Percentiles rank a stretch among this genome's conserved stretches.
Evolutionary conservation across 2,113 vertebrate genomes (phyloP).

Genomic region (Dendropsophus ebraccatus): DNA sequence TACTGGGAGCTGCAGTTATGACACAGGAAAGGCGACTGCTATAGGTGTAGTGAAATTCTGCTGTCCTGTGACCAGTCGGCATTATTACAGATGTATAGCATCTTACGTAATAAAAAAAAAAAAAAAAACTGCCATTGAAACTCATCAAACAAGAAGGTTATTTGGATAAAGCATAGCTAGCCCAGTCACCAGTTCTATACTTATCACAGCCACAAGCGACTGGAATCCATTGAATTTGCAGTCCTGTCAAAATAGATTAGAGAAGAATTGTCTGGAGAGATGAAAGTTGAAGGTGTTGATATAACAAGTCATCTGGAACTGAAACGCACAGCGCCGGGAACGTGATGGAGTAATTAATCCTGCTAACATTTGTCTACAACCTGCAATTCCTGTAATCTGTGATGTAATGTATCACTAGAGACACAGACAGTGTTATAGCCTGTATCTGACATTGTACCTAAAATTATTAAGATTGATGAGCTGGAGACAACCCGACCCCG

Average conservation of each 20-base stretch:
- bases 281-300: conserved; percentile 18
- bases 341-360: conserved; percentile 6
- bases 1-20: too few species aligned
- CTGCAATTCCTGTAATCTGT: background rate
- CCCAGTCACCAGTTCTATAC: background rate
- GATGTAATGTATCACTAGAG: background rate
- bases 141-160: background rate
- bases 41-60: too few species aligned
- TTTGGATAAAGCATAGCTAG: background rate
- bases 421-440: background rate
- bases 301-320: conserved; percentile 18
- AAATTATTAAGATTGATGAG: background rate
- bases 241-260: conserved; percentile 19
- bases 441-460: background rate
- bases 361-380: background rate
- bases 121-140: background rate
- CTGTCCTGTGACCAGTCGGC: too few species aligned
- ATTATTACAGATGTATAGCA: background rate
- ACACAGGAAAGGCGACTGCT: too few species aligned
- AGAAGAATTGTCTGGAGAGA: conserved; percentile 2
- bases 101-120: background rate
- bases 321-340: background rate
- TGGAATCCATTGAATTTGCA: conserved; percentile 17
- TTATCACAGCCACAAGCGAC: background rate
- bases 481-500: background rate